A percentile compares a stretch with the other conserved stretches of the same genome.
Evolutionary conservation across 2,797 vertebrate genomes (phyloP).

Genomic region (Lindbergichthys nudifrons): DNA sequence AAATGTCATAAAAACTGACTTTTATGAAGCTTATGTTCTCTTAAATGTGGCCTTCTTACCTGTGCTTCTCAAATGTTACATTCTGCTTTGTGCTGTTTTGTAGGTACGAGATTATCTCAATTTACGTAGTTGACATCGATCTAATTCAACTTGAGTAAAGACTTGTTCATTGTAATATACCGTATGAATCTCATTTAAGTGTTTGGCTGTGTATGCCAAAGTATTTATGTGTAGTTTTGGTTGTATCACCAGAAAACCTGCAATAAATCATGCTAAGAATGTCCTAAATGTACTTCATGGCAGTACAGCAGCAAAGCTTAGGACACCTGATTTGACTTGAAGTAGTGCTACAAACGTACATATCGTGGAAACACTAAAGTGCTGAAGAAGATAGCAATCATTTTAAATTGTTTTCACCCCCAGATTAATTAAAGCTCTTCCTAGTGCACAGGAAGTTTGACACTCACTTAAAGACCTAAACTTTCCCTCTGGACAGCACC

Average conservation of each 20-base stretch:
- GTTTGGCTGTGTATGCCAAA: not conserved
- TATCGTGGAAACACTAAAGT: constrained; percentile 3
- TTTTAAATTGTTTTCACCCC: constrained; percentile 15
- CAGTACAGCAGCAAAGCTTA: not conserved
- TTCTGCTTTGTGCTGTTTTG: constrained; percentile 22
- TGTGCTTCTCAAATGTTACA: not conserved
- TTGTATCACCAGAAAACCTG: not conserved
- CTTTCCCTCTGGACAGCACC: constrained; percentile 52
- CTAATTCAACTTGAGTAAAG: constrained; percentile 26
- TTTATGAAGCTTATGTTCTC: not conserved
- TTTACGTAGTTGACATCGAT: constrained; percentile 37
- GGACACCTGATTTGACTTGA: not conserved
- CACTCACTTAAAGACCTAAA: constrained; percentile 55
- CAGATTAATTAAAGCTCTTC: constrained; percentile 49
- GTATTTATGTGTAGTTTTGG: not conserved
- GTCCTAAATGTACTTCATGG: not conserved
- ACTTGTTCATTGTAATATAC: constrained; percentile 16
- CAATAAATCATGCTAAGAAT: not conserved
- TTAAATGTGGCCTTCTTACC: not conserved
- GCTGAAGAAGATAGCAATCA: constrained; percentile 18
- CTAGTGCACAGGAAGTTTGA: constrained; percentile 37
- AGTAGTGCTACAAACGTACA: constrained; percentile 14
- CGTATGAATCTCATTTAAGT: not conserved
- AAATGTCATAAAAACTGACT: constrained; percentile 7
- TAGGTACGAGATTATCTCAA: constrained; percentile 26